Evolutionary conservation across 2,113 vertebrate genomes (phyloP).

Genomic region (Toxotes jaculatrix): DNA sequence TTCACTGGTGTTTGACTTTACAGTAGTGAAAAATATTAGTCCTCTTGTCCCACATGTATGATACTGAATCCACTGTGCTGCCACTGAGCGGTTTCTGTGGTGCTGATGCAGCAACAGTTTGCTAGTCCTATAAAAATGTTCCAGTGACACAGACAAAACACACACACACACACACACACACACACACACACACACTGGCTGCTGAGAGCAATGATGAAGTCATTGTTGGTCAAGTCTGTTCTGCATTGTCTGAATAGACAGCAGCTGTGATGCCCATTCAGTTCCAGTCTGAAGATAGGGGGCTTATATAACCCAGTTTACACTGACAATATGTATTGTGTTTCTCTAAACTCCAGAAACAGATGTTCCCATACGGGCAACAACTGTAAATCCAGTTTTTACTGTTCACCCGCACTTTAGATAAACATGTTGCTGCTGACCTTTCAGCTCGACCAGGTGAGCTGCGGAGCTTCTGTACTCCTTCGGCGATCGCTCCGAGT

Average conservation of each 20-base stretch:
- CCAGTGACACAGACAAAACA: slow-evolving; percentile 36
- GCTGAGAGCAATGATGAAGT: slow-evolving; percentile 56
- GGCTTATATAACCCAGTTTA: slow-evolving; percentile 32
- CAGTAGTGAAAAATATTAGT: slow-evolving; percentile 14
- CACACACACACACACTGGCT: slow-evolving; percentile 33
- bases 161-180: slow-evolving; percentile 31
- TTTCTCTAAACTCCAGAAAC: slow-evolving; percentile 41
- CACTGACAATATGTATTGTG: slow-evolving; percentile 52
- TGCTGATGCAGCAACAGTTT: slow-evolving; percentile 71
- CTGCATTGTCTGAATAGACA: slow-evolving; percentile 53
- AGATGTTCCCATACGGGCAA: slow-evolving; percentile 39
- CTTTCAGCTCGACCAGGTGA: neutral
- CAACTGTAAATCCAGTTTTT: slow-evolving; percentile 20
- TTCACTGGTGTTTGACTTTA: slow-evolving; percentile 7
- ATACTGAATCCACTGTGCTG: slow-evolving; percentile 43
- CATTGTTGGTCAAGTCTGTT: slow-evolving; percentile 62
- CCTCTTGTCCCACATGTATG: slow-evolving; percentile 26
- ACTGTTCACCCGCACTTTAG: neutral
- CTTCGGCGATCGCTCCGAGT: neutral
- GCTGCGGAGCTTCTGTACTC: neutral
- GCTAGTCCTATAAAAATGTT: slow-evolving; percentile 58
- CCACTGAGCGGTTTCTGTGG: slow-evolving; percentile 59
- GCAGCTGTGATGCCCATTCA: slow-evolving; percentile 57
- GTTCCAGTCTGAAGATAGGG: slow-evolving; percentile 24
- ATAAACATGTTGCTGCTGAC: slow-evolving; percentile 26